Evolutionary conservation across 2,888 invertebrate genomes (phyloP).

Genomic region (Andricus quercusramuli): DNA sequence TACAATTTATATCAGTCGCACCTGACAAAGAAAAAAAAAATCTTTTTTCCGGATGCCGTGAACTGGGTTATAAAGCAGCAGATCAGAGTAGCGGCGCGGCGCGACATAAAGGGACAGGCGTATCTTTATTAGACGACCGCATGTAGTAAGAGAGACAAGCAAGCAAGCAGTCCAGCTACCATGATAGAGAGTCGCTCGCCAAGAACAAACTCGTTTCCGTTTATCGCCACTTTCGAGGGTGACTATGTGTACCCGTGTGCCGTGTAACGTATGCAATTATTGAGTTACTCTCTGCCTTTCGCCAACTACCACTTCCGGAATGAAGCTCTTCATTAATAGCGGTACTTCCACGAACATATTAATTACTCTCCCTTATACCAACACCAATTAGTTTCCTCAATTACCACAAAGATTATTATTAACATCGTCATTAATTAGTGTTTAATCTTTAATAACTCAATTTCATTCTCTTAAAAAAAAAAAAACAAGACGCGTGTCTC

Average conservation of each 20-base stretch:
- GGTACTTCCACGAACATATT: conserved; percentile 11
- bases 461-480: neutral
- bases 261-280: conserved; percentile 29
- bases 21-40: conserved; percentile 10
- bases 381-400: conserved; percentile 18
- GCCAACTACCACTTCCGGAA: conserved; percentile 22
- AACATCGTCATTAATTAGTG: neutral
- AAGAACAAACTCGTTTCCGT: conserved; percentile 56
- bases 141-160: conserved; percentile 54
- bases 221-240: conserved; percentile 41
- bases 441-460: neutral
- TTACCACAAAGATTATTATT: conserved; percentile 10
- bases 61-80: conserved; percentile 26
- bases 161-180: conserved; percentile 52
- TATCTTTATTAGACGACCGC: conserved; percentile 58
- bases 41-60: neutral
- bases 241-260: conserved; percentile 22
- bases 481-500: neutral
- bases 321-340: conserved; percentile 17
- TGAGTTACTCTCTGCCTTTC: conserved; percentile 5
- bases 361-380: conserved; percentile 5
- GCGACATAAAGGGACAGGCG: conserved; percentile 51
- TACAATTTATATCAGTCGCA: neutral
- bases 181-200: conserved; percentile 43
- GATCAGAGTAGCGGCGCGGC: conserved; percentile 1